Base-by-base conservation (phyloP, 2,888 invertebrate species). In the Eucriotettix oculatus region DNA sequence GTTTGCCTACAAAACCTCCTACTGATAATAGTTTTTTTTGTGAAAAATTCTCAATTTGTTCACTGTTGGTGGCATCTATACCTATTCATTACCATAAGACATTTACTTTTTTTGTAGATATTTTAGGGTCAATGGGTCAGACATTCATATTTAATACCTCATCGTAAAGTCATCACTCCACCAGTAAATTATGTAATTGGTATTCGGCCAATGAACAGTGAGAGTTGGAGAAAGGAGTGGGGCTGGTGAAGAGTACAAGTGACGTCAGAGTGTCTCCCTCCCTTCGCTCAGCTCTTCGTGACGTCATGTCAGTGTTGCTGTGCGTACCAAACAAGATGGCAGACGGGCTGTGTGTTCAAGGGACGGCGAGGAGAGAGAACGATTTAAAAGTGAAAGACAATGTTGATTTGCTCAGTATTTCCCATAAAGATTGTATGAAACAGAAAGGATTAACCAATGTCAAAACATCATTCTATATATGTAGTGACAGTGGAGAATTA, bases 271-370 rank as follows among this genome's bases (percentile, higher is more conserved):
- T 12, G 14, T 42, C 43, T 42, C 58, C 57, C 57, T 42, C 57
- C 57, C 43, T 54, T 56, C 57, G 53, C 58, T 62, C 56, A 54
- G 29, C 29, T 29, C 41, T 42, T 29, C 41, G 57, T 57, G 63
- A 60, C 63, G 63, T 64, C 60, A 64, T 56, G 42, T 42, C 60
- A 59, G 52, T 58, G 64, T 64, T 63, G 75, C 79, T 79, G 81
- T 78, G 82, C 79, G 82, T 82, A 81, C 79, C 68, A 68, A 68
- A 67, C 84, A 86, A 86, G 83, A 86, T 86, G 86, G 86, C 86
- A 85, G 86, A 86, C 83, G 83, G 83, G 81, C 80, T 81, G 81
- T 78, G 79, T 77, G 79, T 78, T 75, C 78, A 78, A 72, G 79
- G 79, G 73, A 75, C 78, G 76, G 80, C 78, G 74, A 74, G 73